Percentiles rank a stretch among this genome's conserved stretches.
phyloP scores from a whole-genome alignment of 2,113 vertebrate species.

The Osmerus mordax region DNA sequence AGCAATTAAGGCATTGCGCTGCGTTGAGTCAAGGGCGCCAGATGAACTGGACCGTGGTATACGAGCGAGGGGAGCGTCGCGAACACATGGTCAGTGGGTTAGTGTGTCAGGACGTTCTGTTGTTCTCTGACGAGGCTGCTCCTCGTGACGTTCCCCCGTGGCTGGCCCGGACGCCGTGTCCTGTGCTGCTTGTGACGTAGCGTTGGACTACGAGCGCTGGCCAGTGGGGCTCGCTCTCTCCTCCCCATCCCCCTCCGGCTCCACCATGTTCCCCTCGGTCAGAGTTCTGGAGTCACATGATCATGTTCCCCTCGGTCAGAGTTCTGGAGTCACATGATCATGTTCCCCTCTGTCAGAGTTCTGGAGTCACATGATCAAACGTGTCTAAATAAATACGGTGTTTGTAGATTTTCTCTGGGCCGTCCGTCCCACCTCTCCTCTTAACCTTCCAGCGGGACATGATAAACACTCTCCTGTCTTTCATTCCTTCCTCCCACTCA shows the following conservation, averaged over 20 bases:
- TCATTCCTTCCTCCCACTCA: background rate
- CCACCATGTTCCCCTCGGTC: background rate
- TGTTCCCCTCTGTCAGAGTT: background rate
- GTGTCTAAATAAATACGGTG: too few species aligned
- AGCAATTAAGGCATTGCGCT: conserved; percentile 13
- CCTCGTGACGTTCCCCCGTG: too few species aligned
- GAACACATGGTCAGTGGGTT: conserved; percentile 12
- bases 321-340: too few species aligned
- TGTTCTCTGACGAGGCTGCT: background rate
- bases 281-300: background rate
- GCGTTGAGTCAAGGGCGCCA: background rate
- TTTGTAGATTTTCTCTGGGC: background rate
- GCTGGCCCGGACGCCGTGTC: too few species aligned
- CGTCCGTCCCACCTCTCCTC: too few species aligned
- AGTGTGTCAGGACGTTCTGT: conserved; percentile 17
- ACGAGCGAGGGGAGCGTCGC: background rate
- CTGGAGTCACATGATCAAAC: too few species aligned
- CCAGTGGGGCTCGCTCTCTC: background rate
- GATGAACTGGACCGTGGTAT: conserved; percentile 13
- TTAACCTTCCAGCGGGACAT: too few species aligned
- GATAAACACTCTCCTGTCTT: background rate
- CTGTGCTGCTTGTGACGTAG: too few species aligned
- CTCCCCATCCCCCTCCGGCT: background rate
- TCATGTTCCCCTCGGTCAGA: too few species aligned
- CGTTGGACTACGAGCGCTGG: too few species aligned